phyloP scores from a whole-genome alignment of 2,888 invertebrate species.

The Megamerina dolium region DNA sequence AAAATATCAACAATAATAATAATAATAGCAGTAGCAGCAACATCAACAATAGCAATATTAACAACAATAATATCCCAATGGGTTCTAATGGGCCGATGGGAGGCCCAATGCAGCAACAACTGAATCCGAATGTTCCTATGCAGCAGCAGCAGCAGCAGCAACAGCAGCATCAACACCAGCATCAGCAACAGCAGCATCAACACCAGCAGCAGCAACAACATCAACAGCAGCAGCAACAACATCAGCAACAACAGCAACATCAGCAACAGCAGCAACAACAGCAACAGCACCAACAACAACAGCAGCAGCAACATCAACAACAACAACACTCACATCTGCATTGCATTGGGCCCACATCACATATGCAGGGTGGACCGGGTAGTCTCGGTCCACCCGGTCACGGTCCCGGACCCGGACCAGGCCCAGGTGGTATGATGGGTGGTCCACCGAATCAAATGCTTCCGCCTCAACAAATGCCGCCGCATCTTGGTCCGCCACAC shows the following conservation, averaged over 20 bases:
- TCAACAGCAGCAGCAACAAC: too few relatives aligned
- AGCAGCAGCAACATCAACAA: conserved; percentile 29
- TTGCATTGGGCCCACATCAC: conserved; percentile 47
- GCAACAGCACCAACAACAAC: too few relatives aligned
- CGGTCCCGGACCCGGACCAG: conserved; percentile 26
- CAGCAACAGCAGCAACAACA: conserved; percentile 33
- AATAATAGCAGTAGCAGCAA: conserved; percentile 20
- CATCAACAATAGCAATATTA: conserved; percentile 21
- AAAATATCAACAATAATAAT: conserved; percentile 22
- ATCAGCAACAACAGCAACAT: too few relatives aligned
- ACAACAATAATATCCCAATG: conserved; percentile 37
- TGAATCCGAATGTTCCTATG: conserved; percentile 51
- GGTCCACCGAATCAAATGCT: conserved; percentile 40
- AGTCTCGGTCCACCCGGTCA: conserved; percentile 25
- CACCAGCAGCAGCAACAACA: too few relatives aligned
- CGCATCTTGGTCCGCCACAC: conserved; percentile 38
- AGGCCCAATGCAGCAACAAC: conserved; percentile 39
- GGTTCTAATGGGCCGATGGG: conserved; percentile 26
- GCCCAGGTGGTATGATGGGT: conserved; percentile 49
- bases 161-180: too few relatives aligned
- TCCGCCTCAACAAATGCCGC: conserved; percentile 39
- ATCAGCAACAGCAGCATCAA: conserved; percentile 11
- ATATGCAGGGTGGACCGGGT: conserved; percentile 33
- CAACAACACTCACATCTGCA: conserved; percentile 29
- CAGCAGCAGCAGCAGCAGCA: conserved; percentile 37